Evolutionary conservation across 2,888 invertebrate genomes (phyloP).

Genomic region (Smittia sp.): DNA sequence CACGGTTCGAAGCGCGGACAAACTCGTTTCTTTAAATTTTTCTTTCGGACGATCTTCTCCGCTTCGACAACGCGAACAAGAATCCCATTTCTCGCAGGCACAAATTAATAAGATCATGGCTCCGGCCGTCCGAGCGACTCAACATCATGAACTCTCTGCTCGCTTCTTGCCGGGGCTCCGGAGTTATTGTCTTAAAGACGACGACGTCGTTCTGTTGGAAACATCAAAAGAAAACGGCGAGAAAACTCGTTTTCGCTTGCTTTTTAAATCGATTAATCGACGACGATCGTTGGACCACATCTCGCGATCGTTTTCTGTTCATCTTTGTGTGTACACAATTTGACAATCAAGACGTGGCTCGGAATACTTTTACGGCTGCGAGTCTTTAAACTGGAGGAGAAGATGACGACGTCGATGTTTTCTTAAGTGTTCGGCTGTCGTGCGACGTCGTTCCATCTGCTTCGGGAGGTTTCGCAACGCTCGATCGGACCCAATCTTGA

Average conservation of each 20-base stretch:
- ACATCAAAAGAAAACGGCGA: conserved; percentile 39
- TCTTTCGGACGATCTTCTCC: background rate
- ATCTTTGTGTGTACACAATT: conserved; percentile 3
- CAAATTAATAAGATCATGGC: conserved; percentile 39
- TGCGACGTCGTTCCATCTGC: background rate
- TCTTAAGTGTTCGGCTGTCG: background rate
- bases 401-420: background rate
- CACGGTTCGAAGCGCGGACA: background rate
- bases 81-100: conserved; percentile 34
- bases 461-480: background rate
- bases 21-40: conserved; percentile 35
- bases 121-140: background rate
- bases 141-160: background rate
- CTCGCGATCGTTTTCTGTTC: background rate
- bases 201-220: conserved; percentile 28
- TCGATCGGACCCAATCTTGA: background rate
- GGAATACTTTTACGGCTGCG: background rate
- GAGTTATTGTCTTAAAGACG: conserved; percentile 36
- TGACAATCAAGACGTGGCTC: conserved; percentile 22
- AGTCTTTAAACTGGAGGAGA: background rate
- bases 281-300: conserved; percentile 1
- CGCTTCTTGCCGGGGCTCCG: background rate
- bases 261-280: conserved; percentile 27
- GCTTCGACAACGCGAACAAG: conserved; percentile 1
- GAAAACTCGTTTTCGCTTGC: conserved; percentile 37